Evolutionary conservation across 2,113 vertebrate genomes (phyloP).

Genomic region (Narcine bancroftii): DNA sequence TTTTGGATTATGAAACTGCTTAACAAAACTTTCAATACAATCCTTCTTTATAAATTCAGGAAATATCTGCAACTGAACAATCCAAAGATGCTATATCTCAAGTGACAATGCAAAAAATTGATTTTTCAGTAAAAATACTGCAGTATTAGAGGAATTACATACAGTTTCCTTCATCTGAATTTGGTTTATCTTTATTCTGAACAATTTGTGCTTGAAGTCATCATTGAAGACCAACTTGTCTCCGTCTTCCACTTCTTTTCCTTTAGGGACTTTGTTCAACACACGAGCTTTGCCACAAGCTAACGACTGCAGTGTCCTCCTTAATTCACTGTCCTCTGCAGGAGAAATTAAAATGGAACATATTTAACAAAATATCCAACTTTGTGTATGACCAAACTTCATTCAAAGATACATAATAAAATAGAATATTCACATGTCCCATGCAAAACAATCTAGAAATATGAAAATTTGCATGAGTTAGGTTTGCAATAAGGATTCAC

Average conservation of each 20-base stretch:
- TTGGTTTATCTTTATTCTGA: constrained; percentile 74
- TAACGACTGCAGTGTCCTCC: constrained; percentile 65
- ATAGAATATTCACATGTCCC: background rate
- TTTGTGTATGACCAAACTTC: too few species aligned
- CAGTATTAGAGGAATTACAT: constrained; percentile 39
- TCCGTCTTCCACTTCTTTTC: constrained; percentile 67
- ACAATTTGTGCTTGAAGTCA: constrained; percentile 70
- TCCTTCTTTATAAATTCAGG: too few species aligned
- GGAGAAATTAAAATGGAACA: constrained; percentile 35
- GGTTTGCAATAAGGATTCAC: too few species aligned
- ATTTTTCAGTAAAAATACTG: background rate
- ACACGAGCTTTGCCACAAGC: constrained; percentile 70
- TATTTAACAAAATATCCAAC: too few species aligned
- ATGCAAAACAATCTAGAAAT: background rate
- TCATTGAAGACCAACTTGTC: constrained; percentile 64
- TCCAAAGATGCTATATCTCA: background rate
- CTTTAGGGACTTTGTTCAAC: constrained; percentile 62
- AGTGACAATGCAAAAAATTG: background rate
- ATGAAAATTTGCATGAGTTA: background rate
- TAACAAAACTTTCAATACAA: too few species aligned
- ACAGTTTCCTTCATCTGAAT: constrained; percentile 77
- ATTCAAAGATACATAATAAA: background rate
- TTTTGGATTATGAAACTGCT: too few species aligned
- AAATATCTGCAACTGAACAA: background rate
- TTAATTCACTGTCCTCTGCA: constrained; percentile 64